These are phyloP conservation scores for Lottia gigantea DNA, from an alignment of 2,888 invertebrate genomes.

Conservation along the genomic window DNA sequence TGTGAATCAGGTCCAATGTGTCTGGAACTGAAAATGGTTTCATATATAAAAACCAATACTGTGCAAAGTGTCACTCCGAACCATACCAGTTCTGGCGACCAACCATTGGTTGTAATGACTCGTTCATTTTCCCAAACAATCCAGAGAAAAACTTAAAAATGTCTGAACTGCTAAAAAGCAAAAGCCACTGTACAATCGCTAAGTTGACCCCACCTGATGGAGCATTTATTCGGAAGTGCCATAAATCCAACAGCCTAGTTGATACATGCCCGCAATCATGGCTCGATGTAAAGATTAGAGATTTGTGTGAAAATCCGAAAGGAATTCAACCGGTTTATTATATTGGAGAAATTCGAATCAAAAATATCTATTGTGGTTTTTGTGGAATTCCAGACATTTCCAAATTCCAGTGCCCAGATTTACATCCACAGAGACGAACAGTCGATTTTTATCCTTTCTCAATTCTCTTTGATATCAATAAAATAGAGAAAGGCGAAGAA, in stretches of 20 bases:
- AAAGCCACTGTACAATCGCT: neutral
- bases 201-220: neutral
- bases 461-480: slow-evolving; percentile 31
- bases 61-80: slow-evolving; percentile 34
- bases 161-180: neutral
- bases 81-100: neutral
- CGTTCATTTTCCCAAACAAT: neutral
- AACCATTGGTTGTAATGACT: neutral
- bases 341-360: neutral
- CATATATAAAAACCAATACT: slow-evolving; percentile 42
- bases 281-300: neutral
- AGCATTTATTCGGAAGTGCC: neutral
- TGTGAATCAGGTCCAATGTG: slow-evolving; percentile 26
- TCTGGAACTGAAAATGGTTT: slow-evolving; percentile 28
- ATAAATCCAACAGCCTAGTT: neutral
- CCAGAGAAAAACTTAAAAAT: neutral
- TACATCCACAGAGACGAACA: neutral
- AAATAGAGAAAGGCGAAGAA: neutral
- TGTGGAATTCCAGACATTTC: neutral
- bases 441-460: slow-evolving; percentile 24
- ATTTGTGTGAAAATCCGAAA: neutral
- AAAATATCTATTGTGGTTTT: neutral
- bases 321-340: slow-evolving; percentile 1
- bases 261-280: neutral
- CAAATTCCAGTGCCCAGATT: neutral